Percentiles rank a stretch among this genome's conserved stretches.
Evolutionary conservation across 2,888 invertebrate species (phyloP).

Genomic region (Teleogryllus oceanicus): DNA sequence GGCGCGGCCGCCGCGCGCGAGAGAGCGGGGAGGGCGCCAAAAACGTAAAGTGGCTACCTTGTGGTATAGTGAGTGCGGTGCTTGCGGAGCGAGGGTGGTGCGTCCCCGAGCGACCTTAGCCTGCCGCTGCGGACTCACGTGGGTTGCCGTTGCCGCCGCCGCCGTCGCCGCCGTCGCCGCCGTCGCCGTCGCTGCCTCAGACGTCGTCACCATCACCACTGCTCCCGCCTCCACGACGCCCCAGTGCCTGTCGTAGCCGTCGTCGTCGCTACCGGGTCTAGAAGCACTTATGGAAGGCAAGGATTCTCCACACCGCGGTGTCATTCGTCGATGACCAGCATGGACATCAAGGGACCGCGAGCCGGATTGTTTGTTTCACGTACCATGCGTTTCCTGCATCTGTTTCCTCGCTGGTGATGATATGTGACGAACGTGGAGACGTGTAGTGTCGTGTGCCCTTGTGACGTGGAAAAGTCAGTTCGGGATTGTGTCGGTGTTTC

Average conservation of each 20-base stretch:
- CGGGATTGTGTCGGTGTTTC: constrained; percentile 22
- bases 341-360: background rate
- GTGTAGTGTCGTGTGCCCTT: constrained; percentile 18
- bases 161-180: background rate
- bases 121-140: constrained; percentile 9
- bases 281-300: too few relatives aligned
- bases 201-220: background rate
- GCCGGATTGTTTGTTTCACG: background rate
- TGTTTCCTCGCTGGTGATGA: background rate
- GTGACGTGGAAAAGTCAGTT: constrained; percentile 21
- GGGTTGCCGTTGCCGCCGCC: background rate
- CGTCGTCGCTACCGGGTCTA: too few relatives aligned
- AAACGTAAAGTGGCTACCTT: constrained; percentile 23
- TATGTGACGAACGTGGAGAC: constrained; percentile 5
- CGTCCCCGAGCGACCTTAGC: constrained; percentile 1
- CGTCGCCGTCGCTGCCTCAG: background rate
- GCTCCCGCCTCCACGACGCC: background rate
- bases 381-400: background rate
- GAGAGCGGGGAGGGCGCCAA: constrained; percentile 29
- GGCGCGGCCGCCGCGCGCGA: background rate
- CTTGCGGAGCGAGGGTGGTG: constrained; percentile 21
- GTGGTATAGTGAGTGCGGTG: constrained; percentile 18
- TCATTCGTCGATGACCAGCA: background rate
- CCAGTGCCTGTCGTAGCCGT: background rate
- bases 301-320: too few relatives aligned